A percentile compares a stretch with the other conserved stretches of the same genome.
Evolutionary conservation across 2,113 vertebrate genomes (phyloP).

Genomic region (Microtus oregoni): DNA sequence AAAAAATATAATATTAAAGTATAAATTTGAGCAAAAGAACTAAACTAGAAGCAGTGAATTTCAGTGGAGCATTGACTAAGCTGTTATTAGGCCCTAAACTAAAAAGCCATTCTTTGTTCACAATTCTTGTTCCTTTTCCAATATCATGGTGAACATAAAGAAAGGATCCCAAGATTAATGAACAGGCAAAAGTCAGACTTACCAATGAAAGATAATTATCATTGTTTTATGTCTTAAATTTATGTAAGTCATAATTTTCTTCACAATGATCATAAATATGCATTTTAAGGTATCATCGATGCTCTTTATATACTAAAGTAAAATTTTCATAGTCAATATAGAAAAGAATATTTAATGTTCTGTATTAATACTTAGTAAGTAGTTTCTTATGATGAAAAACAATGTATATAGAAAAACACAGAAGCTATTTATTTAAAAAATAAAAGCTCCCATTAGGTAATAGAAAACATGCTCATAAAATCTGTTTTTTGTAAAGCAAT

Average conservation of each 20-base stretch:
- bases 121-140: neutral
- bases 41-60: neutral
- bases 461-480: neutral
- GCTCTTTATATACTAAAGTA: neutral
- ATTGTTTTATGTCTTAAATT: neutral
- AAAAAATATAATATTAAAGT: neutral
- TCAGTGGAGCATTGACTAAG: neutral
- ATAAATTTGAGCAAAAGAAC: neutral
- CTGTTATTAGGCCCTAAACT: neutral
- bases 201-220: neutral
- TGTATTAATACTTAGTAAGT: neutral
- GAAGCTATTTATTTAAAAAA: constrained; percentile 32
- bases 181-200: neutral
- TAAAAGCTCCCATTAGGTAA: neutral
- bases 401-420: neutral
- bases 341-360: neutral
- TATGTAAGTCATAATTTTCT: neutral
- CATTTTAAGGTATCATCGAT: neutral
- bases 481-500: neutral
- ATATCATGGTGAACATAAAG: neutral
- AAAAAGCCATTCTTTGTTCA: neutral
- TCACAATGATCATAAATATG: neutral
- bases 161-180: neutral
- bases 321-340: neutral
- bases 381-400: neutral